Conservation (phyloP, 1,140 invertebrate genomes). For the Zaprionus taronus region DNA sequence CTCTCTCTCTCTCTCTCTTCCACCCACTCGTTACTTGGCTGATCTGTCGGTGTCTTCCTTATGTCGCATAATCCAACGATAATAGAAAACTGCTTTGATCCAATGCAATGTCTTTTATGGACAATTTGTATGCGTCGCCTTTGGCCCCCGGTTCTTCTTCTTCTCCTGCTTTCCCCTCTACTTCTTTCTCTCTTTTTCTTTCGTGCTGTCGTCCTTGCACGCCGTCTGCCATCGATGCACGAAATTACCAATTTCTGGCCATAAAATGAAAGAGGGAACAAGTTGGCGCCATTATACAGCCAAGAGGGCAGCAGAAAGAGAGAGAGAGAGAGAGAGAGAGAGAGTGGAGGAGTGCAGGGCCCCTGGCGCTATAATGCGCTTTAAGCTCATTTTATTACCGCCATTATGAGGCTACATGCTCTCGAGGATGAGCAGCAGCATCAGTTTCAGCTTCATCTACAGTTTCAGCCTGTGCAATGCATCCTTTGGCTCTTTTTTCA, state of each 20-base stretch:
- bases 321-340: background rate
- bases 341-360: background rate
- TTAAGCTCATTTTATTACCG: conserved; percentile 79
- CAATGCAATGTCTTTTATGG: conserved; percentile 75
- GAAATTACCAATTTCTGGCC: conserved; percentile 78
- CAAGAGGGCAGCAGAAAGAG: background rate
- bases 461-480: background rate
- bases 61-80: conserved; percentile 73
- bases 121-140: conserved; percentile 74
- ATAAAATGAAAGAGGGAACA: conserved; percentile 78
- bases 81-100: conserved; percentile 73
- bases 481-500: conserved; percentile 26
- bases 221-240: conserved; percentile 64
- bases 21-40: background rate
- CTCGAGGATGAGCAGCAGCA: conserved; percentile 30
- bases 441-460: background rate
- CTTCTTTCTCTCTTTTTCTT: background rate
- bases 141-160: conserved; percentile 32
- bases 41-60: conserved; percentile 52
- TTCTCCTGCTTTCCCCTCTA: background rate
- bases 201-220: conserved; percentile 31
- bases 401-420: conserved; percentile 61
- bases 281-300: conserved; percentile 62
- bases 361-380: conserved; percentile 64
- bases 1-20: background rate